phyloP scores from a whole-genome alignment of 2,888 invertebrate genomes.

The Hydrotaea diabolus region DNA sequence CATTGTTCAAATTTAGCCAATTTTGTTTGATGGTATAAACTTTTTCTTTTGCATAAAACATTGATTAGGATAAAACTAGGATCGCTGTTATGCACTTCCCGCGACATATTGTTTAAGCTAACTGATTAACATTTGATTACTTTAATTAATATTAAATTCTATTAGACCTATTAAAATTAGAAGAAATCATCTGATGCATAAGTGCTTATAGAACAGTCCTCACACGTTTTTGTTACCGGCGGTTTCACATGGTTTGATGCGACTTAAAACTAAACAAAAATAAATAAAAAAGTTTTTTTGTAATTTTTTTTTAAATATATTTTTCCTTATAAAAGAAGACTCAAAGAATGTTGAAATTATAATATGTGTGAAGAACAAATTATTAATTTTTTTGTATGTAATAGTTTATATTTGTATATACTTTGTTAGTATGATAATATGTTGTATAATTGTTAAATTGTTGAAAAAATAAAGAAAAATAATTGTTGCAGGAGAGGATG shows the following conservation, averaged over 20 bases:
- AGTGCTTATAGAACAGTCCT: background rate
- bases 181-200: no score
- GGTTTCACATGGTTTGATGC: background rate
- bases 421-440: constrained; percentile 1
- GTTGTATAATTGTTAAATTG: constrained; percentile 3
- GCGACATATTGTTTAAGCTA: no score
- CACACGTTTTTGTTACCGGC: background rate
- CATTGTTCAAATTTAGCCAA: no score
- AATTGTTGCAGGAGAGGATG: background rate
- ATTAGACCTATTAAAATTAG: no score
- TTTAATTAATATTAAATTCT: no score
- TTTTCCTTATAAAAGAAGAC: background rate
- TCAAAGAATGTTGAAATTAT: constrained; percentile 30
- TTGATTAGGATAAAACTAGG: no score
- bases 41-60: no score
- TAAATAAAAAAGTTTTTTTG: constrained; percentile 6
- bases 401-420: constrained; percentile 70
- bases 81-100: no score
- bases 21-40: no score
- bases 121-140: no score
- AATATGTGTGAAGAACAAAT: constrained; percentile 67
- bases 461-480: constrained; percentile 4
- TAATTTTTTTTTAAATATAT: constrained; percentile 9
- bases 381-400: constrained; percentile 65
- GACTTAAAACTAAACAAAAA: background rate